These are phyloP conservation scores for Prosopocoilus inquinatus DNA, from an alignment of 2,888 invertebrate species.

Conservation along the genomic window DNA sequence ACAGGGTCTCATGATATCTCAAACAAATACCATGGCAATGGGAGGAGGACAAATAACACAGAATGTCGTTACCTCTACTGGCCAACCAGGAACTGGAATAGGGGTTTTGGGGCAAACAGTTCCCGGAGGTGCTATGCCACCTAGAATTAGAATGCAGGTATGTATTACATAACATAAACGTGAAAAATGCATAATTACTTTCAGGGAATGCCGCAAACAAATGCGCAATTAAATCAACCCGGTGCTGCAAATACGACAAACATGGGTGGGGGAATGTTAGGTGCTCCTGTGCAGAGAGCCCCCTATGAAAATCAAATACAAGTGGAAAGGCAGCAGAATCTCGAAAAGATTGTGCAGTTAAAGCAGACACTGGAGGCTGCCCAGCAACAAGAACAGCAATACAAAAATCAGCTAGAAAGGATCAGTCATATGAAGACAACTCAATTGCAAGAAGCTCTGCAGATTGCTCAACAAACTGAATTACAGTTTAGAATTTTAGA, in stretches of 20 bases:
- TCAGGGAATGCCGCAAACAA: slow-evolving; percentile 33
- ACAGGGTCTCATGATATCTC: slow-evolving; percentile 55
- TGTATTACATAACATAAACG: slow-evolving; percentile 3
- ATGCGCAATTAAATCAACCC: slow-evolving; percentile 34
- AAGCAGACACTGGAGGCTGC: slow-evolving; percentile 78
- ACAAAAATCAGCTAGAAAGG: slow-evolving; percentile 74
- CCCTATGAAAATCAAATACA: slow-evolving; percentile 60
- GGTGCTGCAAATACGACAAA: slow-evolving; percentile 23
- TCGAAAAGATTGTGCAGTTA: slow-evolving; percentile 73
- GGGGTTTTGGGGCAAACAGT: slow-evolving; percentile 43
- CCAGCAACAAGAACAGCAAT: slow-evolving; percentile 75
- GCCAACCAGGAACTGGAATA: slow-evolving; percentile 36
- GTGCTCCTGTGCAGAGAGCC: slow-evolving; percentile 39
- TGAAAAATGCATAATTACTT: not conserved
- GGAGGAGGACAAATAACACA: slow-evolving; percentile 61
- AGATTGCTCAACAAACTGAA: slow-evolving; percentile 76
- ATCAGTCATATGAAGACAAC: slow-evolving; percentile 62
- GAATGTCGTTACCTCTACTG: slow-evolving; percentile 50
- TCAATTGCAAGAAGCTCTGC: slow-evolving; percentile 64
- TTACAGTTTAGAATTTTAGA: slow-evolving; percentile 76
- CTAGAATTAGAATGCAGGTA: slow-evolving; percentile 42
- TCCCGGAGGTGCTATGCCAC: slow-evolving; percentile 45
- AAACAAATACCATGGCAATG: slow-evolving; percentile 56
- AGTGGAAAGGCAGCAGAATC: slow-evolving; percentile 73
- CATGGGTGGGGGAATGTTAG: slow-evolving; percentile 38